Conservation (phyloP, 2,888 invertebrate species). For the Orthosia incerta region DNA sequence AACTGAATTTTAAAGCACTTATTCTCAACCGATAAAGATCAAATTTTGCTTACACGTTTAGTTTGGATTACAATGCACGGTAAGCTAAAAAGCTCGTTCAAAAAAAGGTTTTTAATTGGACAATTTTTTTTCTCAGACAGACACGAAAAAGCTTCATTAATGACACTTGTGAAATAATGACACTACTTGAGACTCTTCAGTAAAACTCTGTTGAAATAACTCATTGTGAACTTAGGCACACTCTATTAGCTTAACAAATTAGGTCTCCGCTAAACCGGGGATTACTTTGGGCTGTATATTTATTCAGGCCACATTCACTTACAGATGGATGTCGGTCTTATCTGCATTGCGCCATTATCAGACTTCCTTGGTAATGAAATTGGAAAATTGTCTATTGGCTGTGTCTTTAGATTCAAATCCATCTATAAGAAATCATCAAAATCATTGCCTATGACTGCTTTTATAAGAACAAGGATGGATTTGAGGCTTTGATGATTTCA, state of each 20-base stretch:
- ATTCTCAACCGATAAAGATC: too few species aligned
- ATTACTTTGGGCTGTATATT: conserved; percentile 43
- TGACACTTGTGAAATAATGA: conserved; percentile 37
- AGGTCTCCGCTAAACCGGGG: conserved; percentile 26
- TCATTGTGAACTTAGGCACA: conserved; percentile 19
- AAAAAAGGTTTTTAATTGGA: too few species aligned
- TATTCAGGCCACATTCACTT: conserved; percentile 45
- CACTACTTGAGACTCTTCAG: conserved; percentile 2
- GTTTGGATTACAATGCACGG: too few species aligned
- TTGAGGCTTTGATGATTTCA: background rate
- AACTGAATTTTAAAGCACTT: too few species aligned
- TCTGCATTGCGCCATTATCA: conserved; percentile 48
- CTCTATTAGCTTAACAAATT: conserved; percentile 51
- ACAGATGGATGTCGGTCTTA: conserved; percentile 30
- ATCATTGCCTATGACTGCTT: background rate
- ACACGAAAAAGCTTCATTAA: conserved; percentile 30
- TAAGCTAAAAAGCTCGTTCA: too few species aligned
- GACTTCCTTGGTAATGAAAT: conserved; percentile 21
- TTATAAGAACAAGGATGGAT: background rate
- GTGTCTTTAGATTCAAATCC: too few species aligned
- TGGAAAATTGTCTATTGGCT: background rate
- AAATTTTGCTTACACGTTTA: too few species aligned
- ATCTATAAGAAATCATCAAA: too few species aligned
- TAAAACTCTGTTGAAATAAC: conserved; percentile 2
- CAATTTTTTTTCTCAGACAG: conserved; percentile 28